Evolutionary conservation across 1,140 invertebrate species (phyloP).

Genomic region (Eupristina koningsbergeri): DNA sequence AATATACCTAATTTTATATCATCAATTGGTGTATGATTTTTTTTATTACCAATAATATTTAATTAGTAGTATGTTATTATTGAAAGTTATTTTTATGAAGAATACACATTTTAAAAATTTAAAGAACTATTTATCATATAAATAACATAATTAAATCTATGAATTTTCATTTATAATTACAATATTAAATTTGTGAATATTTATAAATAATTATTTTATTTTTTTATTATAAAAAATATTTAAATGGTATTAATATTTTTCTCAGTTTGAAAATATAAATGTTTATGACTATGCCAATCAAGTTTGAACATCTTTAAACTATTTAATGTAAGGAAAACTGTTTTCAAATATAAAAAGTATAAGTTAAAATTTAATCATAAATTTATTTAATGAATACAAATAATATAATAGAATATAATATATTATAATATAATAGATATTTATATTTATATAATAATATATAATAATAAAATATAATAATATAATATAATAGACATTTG

Average conservation of each 20-base stretch:
- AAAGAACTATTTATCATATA: conserved; percentile 4
- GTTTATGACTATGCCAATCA: background rate
- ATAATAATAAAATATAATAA: no score
- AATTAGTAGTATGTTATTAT: no score
- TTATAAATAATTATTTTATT: background rate
- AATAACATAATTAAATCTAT: background rate
- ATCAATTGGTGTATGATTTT: conserved; percentile 27
- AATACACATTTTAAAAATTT: background rate
- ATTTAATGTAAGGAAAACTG: background rate
- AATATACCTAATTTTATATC: conserved; percentile 46
- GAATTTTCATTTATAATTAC: background rate
- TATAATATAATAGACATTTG: no score
- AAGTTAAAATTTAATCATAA: background rate
- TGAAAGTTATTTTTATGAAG: no score
- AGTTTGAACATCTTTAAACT: background rate
- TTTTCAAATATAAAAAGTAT: background rate
- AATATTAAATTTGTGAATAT: background rate
- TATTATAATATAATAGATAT: no score
- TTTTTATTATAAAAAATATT: background rate
- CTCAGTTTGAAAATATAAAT: background rate
- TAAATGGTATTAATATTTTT: background rate
- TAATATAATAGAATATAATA: no score
- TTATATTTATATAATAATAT: no score
- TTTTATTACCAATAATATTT: no score
- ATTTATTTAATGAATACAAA: background rate